Percentiles rank a stretch among this genome's conserved stretches.
Evolutionary conservation across 1,140 invertebrate species (phyloP).

Genomic region (Hormaphis cornu): DNA sequence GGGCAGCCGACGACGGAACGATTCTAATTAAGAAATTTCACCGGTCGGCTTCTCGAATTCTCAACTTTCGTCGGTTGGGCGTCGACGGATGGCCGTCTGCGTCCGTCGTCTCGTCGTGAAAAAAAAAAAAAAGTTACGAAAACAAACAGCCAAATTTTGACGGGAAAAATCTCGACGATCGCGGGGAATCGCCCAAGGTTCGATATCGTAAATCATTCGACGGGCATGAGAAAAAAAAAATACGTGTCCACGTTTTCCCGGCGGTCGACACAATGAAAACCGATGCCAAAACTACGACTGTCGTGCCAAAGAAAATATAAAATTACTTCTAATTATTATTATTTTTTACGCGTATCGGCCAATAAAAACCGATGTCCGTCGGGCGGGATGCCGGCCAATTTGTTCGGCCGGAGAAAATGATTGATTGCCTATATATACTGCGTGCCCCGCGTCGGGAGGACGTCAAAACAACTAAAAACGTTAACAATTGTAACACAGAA

Average conservation of each 20-base stretch:
- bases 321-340: conserved; percentile 28
- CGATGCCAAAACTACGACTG: conserved; percentile 11
- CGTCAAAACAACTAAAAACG: too few relatives aligned
- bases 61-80: background rate
- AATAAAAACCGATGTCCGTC: conserved; percentile 11
- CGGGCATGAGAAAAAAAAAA: background rate
- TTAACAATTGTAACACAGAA: too few relatives aligned
- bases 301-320: conserved; percentile 30
- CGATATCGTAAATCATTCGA: conserved; percentile 28
- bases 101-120: background rate
- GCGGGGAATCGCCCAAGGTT: too few relatives aligned
- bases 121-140: background rate
- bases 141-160: too few relatives aligned
- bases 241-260: too few relatives aligned
- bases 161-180: too few relatives aligned
- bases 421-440: too few relatives aligned
- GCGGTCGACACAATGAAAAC: conserved; percentile 4
- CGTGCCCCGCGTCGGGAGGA: too few relatives aligned
- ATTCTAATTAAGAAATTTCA: conserved; percentile 14
- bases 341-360: conserved; percentile 14
- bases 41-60: background rate
- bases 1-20: background rate
- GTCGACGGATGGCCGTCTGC: background rate
- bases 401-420: conserved; percentile 12
- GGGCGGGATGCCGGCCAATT: conserved; percentile 12